phyloP scores from a whole-genome alignment of 2,797 vertebrate species.

The Pogonophryne albipinna region DNA sequence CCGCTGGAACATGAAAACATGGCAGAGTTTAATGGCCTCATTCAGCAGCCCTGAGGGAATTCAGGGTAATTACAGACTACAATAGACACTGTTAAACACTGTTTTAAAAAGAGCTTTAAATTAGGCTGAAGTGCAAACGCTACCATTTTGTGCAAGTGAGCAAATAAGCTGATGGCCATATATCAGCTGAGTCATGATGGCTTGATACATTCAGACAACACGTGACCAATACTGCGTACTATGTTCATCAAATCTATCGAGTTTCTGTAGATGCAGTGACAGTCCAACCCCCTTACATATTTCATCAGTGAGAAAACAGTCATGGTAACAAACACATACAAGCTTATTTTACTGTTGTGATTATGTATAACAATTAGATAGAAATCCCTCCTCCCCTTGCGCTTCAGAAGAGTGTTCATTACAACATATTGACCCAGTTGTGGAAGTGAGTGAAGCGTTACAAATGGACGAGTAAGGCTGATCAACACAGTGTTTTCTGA shows the following conservation, averaged over 20 bases:
- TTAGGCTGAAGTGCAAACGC: conserved; percentile 1
- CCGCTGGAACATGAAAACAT: conserved; percentile 23
- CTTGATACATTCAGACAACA: conserved; percentile 11
- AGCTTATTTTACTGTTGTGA: conserved; percentile 1
- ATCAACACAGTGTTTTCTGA: too few species aligned
- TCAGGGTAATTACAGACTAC: conserved; percentile 48
- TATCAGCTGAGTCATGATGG: not conserved
- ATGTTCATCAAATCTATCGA: too few species aligned
- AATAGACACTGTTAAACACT: conserved; percentile 28
- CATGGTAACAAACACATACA: conserved; percentile 14
- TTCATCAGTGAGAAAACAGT: conserved; percentile 3
- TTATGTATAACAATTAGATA: not conserved
- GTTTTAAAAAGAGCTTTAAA: conserved; percentile 28
- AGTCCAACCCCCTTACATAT: not conserved
- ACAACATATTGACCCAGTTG: not conserved
- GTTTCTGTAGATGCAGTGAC: not conserved
- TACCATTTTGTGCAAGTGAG: conserved; percentile 17
- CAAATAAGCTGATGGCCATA: conserved; percentile 21
- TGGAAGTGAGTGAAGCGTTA: conserved; percentile 11
- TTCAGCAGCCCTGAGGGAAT: conserved; percentile 31
- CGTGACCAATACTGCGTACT: not conserved
- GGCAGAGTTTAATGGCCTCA: conserved; percentile 42
- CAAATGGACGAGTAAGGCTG: too few species aligned
- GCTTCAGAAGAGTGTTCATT: not conserved
- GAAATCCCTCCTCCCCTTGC: not conserved